Evolutionary conservation across 1,140 invertebrate genomes (phyloP), one percentile per base, ranked within the genome.

Genomic region (Drosophila pachea): DNA sequence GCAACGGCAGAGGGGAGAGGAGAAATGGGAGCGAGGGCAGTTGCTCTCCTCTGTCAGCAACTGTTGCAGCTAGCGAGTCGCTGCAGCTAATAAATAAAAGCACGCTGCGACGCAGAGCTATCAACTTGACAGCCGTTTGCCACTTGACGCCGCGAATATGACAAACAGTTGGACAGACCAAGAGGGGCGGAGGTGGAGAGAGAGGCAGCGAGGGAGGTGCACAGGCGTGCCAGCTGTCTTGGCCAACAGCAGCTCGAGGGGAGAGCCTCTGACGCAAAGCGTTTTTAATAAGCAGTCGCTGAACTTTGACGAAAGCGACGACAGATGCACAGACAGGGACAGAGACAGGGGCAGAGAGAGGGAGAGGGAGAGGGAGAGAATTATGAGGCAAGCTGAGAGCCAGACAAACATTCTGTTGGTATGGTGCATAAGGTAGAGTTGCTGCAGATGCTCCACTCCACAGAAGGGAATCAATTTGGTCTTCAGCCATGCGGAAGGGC

Each of bases 251-350:
- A 47, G 43, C 16, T 9, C 43, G 4, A 47, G 43, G 29, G 45
- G 14, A 58, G 64, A 68, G 73, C 61, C 72, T 68, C 63, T 61
- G 67, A 58, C 2, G 32, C 12, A 43, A 47, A 56, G 64, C 56
- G 73, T 77, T 82, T 81, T 82, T 81, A 82, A 81, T 81, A 81
- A 81, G 75, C 75, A 67, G 53, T 71, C 65, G 73, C 55, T 53
- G 64, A 81, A 76, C 73, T 69, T 70, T 79, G 69, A 76, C 81
- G 77, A 79, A 81, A 76, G 77, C 66, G 64, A 62, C 52, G 49
- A 22, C 49, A 35, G 36, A 31, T 7, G 33, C 54, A n/a, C n/a
- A 31, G 29, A 33, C 32, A n/a, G 16, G 5, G 29, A 54, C 22
- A 45, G 52, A 53, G 42, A 16, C 35, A 74, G 58, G 5, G 14